Percentiles rank a stretch among this genome's conserved stretches.
These are phyloP conservation scores for Luperina nickerlii DNA, from an alignment of 2,888 invertebrate species.

Conservation along the genomic window DNA sequence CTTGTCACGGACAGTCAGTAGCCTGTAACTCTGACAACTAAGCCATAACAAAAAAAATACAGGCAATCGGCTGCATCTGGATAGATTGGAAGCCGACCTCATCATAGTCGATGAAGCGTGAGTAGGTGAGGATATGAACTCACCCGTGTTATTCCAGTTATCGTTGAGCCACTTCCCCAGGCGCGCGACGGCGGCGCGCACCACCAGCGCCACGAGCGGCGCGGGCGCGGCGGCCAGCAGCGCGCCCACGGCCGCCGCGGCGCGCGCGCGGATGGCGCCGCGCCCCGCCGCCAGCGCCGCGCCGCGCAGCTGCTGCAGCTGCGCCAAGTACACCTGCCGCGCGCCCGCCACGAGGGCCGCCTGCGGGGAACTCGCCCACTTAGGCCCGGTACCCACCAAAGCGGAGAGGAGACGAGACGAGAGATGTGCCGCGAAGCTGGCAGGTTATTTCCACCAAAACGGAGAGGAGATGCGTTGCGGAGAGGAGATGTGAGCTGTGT, in stretches of 20 bases:
- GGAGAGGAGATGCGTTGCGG: too few relatives aligned
- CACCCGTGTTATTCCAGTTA: constrained; percentile 77
- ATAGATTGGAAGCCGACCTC: too few relatives aligned
- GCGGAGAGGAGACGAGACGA: too few relatives aligned
- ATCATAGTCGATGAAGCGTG: neutral
- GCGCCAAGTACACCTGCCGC: constrained; percentile 70
- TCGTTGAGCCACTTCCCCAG: constrained; percentile 77
- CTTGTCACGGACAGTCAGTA: too few relatives aligned
- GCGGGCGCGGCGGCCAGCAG: constrained; percentile 76
- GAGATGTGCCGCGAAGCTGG: too few relatives aligned
- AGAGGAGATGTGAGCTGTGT: too few relatives aligned
- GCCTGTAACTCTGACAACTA: too few relatives aligned
- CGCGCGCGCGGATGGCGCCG: constrained; percentile 60
- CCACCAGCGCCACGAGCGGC: constrained; percentile 73
- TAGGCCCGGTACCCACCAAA: too few relatives aligned
- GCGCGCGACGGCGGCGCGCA: constrained; percentile 59
- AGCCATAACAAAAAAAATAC: too few relatives aligned
- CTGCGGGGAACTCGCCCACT: constrained; percentile 59
- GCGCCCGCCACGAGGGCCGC: constrained; percentile 65
- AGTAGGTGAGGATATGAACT: constrained; percentile 11
- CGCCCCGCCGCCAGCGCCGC: constrained; percentile 63
- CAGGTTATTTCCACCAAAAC: too few relatives aligned
- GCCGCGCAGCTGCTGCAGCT: constrained; percentile 67
- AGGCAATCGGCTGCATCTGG: too few relatives aligned
- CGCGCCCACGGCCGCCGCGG: constrained; percentile 74